Conservation (phyloP, 1,140 invertebrate genomes). For the Drosophila mayri region DNA sequence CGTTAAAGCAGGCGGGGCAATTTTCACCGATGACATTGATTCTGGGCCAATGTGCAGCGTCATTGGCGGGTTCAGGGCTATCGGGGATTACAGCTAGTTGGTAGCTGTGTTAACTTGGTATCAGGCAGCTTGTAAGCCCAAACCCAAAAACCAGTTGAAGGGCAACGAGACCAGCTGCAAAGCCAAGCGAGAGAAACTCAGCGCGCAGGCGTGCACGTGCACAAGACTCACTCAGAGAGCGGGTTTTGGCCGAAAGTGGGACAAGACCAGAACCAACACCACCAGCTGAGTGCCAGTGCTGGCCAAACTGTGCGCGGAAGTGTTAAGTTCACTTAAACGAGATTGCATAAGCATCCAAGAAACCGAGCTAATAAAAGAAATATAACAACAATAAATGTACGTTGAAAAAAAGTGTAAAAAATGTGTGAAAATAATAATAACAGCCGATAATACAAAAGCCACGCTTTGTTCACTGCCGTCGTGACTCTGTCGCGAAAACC, state of each 20-base stretch:
- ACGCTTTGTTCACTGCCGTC: constrained; percentile 54
- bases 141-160: constrained; percentile 57
- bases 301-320: constrained; percentile 60
- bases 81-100: constrained; percentile 43
- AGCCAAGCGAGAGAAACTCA: constrained; percentile 27
- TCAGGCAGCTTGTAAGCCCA: constrained; percentile 2
- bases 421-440: constrained; percentile 69
- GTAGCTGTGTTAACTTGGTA: background rate
- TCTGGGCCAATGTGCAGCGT: constrained; percentile 50
- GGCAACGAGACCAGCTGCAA: constrained; percentile 44
- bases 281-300: constrained; percentile 8
- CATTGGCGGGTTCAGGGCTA: constrained; percentile 55
- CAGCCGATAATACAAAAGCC: constrained; percentile 53
- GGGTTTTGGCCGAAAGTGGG: constrained; percentile 49
- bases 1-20: constrained; percentile 21
- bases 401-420: constrained; percentile 58
- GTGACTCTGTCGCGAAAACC: constrained; percentile 27
- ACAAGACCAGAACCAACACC: constrained; percentile 58
- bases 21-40: constrained; percentile 68
- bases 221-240: constrained; percentile 48
- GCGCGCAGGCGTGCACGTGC: constrained; percentile 58
- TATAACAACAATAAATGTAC: constrained; percentile 43
- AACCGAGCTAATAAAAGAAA: constrained; percentile 26
- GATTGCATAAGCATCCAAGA: constrained; percentile 49
- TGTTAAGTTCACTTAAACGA: constrained; percentile 35